phyloP scores from a whole-genome alignment of 2,888 invertebrate species.

The Platycnemis pennipes region DNA sequence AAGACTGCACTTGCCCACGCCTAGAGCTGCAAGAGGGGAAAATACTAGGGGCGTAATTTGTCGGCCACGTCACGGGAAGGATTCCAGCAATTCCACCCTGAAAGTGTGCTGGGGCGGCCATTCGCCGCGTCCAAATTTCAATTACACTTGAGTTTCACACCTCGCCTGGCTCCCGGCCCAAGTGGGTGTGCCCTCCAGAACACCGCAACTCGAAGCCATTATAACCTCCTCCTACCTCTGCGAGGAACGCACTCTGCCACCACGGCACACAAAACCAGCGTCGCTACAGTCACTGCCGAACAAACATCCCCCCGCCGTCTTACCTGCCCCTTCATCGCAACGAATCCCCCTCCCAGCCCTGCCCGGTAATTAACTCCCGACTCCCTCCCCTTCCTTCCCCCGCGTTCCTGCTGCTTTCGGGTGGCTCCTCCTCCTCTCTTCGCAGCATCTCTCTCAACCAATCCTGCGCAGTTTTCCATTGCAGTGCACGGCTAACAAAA shows the following conservation, averaged over 20 bases:
- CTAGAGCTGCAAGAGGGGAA: neutral
- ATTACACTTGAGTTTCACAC: conserved; percentile 21
- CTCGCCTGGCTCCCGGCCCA: neutral
- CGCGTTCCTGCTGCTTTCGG: neutral
- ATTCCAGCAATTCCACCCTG: neutral
- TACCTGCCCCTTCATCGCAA: neutral
- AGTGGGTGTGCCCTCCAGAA: no score
- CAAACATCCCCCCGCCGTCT: neutral
- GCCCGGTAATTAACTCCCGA: neutral
- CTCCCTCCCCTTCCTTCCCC: neutral
- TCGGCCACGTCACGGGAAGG: neutral
- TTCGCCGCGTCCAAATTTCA: neutral
- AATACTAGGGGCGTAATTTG: neutral
- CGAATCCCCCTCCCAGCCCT: neutral
- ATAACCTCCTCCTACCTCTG: neutral
- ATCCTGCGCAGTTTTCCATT: neutral
- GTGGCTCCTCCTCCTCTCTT: neutral
- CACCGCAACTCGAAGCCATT: neutral
- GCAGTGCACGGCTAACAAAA: neutral
- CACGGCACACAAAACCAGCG: neutral
- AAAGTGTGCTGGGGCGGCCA: neutral
- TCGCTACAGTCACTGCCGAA: neutral
- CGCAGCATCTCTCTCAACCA: neutral
- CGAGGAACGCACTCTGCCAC: neutral
- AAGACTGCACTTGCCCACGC: neutral